phyloP scores from a whole-genome alignment of 2,113 vertebrate genomes.

The Pangasianodon gigas region DNA sequence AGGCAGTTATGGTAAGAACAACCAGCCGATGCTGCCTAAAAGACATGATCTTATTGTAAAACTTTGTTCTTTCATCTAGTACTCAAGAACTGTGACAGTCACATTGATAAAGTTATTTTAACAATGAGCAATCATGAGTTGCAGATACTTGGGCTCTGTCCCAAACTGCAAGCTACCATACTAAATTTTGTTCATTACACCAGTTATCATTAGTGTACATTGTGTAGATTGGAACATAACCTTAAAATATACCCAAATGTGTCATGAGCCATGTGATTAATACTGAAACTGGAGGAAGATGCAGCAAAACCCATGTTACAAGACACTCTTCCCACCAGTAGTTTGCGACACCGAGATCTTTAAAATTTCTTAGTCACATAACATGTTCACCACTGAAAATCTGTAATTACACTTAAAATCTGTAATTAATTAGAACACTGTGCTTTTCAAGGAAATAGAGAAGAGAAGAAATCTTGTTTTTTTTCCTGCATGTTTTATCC shows the following conservation, averaged over 20 bases:
- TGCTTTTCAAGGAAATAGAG: too few relatives aligned
- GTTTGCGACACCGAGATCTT: too few relatives aligned
- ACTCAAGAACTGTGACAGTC: neutral
- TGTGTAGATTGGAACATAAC: neutral
- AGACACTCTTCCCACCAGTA: too few relatives aligned
- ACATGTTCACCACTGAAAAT: too few relatives aligned
- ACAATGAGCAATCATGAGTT: neutral
- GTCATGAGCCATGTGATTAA: neutral
- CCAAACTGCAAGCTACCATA: too few relatives aligned
- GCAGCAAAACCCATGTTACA: too few relatives aligned
- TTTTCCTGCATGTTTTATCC: too few relatives aligned
- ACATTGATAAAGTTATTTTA: neutral
- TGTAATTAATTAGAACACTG: too few relatives aligned
- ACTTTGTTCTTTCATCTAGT: neutral
- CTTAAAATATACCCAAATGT: neutral
- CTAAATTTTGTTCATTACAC: neutral
- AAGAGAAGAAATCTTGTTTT: too few relatives aligned
- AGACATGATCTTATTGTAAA: neutral
- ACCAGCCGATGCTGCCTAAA: neutral
- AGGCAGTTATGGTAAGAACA: neutral
- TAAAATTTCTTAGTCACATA: too few relatives aligned
- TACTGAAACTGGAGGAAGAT: neutral
- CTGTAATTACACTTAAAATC: too few relatives aligned
- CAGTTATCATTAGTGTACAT: neutral
- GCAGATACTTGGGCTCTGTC: too few relatives aligned